These are phyloP conservation scores for Lineus longissimus DNA, from an alignment of 1,140 invertebrate genomes.

Conservation along the genomic window DNA sequence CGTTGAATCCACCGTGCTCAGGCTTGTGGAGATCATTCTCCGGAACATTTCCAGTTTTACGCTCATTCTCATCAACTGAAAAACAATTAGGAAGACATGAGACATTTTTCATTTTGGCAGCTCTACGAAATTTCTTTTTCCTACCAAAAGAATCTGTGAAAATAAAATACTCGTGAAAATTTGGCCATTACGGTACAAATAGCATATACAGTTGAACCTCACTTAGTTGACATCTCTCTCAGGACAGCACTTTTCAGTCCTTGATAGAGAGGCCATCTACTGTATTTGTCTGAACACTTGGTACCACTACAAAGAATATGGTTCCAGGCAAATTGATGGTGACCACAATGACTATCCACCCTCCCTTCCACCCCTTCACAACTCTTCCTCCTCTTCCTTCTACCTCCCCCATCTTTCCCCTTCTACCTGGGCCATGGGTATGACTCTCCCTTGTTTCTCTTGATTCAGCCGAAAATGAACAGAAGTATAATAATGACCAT, in stretches of 20 bases:
- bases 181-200: too few species aligned
- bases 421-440: background rate
- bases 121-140: background rate
- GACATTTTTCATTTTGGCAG: background rate
- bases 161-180: background rate
- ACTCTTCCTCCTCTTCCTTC: too few species aligned
- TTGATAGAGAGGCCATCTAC: too few species aligned
- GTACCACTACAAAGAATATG: too few species aligned
- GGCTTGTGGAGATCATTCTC: constrained; percentile 24
- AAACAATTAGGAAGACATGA: background rate
- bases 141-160: background rate
- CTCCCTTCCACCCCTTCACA: background rate
- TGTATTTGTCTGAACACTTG: too few species aligned
- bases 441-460: background rate
- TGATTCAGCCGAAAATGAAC: background rate
- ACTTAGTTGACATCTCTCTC: too few species aligned
- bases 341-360: background rate
- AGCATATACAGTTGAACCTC: too few species aligned
- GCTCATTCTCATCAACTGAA: constrained; percentile 44
- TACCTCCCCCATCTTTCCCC: too few species aligned
- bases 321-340: too few species aligned
- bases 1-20: constrained; percentile 26
- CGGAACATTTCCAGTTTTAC: constrained; percentile 30
- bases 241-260: too few species aligned
- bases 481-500: too few species aligned